These are phyloP conservation scores for Drosophila pruinosa DNA, from an alignment of 1,140 invertebrate species.

Conservation along the genomic window DNA sequence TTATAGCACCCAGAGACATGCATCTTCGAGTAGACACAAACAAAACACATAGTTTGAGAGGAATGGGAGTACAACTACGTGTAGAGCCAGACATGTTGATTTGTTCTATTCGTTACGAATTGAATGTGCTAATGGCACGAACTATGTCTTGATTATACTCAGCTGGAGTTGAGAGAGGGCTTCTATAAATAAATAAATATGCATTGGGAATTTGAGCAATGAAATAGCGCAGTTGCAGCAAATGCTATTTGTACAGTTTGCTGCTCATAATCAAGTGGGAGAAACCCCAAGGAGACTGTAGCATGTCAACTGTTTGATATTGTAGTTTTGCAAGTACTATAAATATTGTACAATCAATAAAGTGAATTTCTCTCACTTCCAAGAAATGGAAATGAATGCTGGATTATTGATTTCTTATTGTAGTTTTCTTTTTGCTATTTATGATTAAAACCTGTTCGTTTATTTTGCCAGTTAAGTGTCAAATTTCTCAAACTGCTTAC, in stretches of 20 bases:
- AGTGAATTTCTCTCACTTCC: not conserved
- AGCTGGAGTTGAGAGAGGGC: not conserved
- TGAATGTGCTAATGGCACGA: slow-evolving; percentile 20
- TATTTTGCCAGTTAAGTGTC: no score
- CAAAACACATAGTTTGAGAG: not conserved
- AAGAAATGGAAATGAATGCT: not conserved
- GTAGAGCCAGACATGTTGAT: not conserved
- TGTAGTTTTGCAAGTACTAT: not conserved
- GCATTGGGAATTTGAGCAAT: not conserved
- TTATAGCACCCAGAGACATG: slow-evolving; percentile 36
- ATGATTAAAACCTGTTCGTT: no score
- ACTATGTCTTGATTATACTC: not conserved
- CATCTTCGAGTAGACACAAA: slow-evolving; percentile 5
- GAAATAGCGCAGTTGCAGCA: not conserved
- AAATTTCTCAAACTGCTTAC: no score
- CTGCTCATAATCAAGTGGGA: not conserved
- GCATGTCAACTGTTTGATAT: not conserved
- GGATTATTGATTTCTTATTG: no score
- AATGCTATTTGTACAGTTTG: slow-evolving; percentile 7
- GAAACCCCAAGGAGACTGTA: not conserved
- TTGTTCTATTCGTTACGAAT: not conserved
- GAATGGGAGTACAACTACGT: not conserved
- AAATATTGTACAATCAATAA: not conserved
- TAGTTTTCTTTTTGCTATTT: no score
- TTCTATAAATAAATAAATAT: not conserved